Evolutionary conservation across 2,797 vertebrate species (phyloP), one percentile per base, ranked within the genome.

Genomic region (Parambassis ranga): DNA sequence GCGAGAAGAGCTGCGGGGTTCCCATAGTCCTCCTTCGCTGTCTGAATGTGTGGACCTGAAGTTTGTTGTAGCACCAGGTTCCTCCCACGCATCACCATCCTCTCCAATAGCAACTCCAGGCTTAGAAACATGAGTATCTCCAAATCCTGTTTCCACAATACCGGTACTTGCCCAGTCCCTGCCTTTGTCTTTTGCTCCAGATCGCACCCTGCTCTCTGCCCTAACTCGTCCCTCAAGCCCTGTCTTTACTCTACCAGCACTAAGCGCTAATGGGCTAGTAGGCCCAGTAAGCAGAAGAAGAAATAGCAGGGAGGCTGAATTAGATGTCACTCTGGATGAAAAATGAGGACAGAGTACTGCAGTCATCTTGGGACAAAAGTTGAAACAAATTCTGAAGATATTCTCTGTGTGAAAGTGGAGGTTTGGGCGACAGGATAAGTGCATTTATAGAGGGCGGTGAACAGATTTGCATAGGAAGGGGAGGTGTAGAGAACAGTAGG

Each of bases 391-490:
- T 61, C 39, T 51, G 58, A 38, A 60, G 39, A 72, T 57, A 42
- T 48, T 43, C 32, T 62, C 60, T 56, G 51, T 77, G 53, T 80
- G 44, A 57, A 70, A 78, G 46, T 74, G 75, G 55, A 69, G 39
- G 38, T 59, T 61, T 79, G 75, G 44, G 58, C 65, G 65, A 51
- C 35, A 73, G 72, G 60, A 86, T 87, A 79, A 84, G 82, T 90
- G 86, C 77, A 83, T 92, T 91, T 93, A 93, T 93, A 91, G 84
- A 75, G 78, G 82, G 68, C 50, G 67, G 80, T 77, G 79, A 81
- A 80, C 63, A 59, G 71, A 87, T 77, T 87, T 89, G 82, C 85
- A 89, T 86, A 74, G 77, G 68, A 81, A 73, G 36, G 83, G 90
- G 81, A 72, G 83, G 84, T 53, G 60, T 75, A 44, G 65, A 60